Percentiles rank a stretch among this genome's conserved stretches.
Evolutionary conservation across 2,113 vertebrate genomes (phyloP).

Genomic region (Lasiurus borealis): DNA sequence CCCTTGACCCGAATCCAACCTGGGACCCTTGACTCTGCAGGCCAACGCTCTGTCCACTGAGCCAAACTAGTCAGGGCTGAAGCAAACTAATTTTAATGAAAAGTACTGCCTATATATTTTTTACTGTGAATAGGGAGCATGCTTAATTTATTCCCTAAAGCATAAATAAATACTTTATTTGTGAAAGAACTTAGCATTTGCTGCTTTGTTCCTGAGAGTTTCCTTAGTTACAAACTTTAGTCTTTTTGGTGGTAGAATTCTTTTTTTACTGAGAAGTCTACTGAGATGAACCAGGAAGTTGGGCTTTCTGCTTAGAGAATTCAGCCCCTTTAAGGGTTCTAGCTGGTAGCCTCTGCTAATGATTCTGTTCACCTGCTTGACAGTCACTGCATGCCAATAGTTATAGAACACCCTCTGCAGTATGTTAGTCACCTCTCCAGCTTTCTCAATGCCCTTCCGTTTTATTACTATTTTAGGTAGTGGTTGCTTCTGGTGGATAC

Average conservation of each 20-base stretch:
- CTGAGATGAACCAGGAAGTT: slow-evolving; percentile 55
- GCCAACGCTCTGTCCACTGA: no score
- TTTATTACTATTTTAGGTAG: slow-evolving; percentile 67
- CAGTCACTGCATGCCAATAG: slow-evolving; percentile 87
- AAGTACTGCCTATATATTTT: slow-evolving; percentile 17
- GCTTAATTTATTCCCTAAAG: slow-evolving; percentile 40
- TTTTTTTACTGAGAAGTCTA: slow-evolving; percentile 54
- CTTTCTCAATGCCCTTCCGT: slow-evolving; percentile 65
- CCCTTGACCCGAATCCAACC: no score
- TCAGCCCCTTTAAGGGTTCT: slow-evolving; percentile 63
- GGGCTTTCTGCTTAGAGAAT: slow-evolving; percentile 66
- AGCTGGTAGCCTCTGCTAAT: slow-evolving; percentile 57
- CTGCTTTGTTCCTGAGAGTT: slow-evolving; percentile 82
- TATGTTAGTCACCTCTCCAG: slow-evolving; percentile 72
- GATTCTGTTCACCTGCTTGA: slow-evolving; percentile 84
- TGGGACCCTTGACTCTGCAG: no score
- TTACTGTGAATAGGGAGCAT: neutral
- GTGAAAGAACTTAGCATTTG: slow-evolving; percentile 58
- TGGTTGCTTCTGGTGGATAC: slow-evolving; percentile 55
- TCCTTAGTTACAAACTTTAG: slow-evolving; percentile 63
- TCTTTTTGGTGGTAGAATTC: slow-evolving; percentile 60
- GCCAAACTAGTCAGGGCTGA: neutral
- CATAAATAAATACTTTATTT: slow-evolving; percentile 6
- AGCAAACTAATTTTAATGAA: slow-evolving; percentile 60
- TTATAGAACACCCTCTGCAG: slow-evolving; percentile 75